A percentile compares a stretch with the other conserved stretches of the same genome.
Conservation (phyloP, 1,140 invertebrate species). For the Dendroctonus valens region DNA sequence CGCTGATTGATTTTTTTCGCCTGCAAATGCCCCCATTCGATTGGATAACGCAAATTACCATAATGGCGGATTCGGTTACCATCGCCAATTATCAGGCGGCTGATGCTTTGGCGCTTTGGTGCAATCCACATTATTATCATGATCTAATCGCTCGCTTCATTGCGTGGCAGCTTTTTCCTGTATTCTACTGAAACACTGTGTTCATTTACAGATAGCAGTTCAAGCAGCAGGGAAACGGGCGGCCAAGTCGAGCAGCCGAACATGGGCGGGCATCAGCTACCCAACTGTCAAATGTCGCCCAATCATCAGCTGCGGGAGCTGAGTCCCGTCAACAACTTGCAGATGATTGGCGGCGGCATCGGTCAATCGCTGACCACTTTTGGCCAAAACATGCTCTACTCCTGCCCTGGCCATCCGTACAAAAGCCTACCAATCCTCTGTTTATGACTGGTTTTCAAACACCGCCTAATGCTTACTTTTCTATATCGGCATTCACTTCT, state of each 20-base stretch:
- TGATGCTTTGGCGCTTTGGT: too few relatives aligned
- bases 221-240: slow-evolving; percentile 24
- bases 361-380: slow-evolving; percentile 39
- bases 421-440: slow-evolving; percentile 43
- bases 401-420: slow-evolving; percentile 37
- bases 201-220: slow-evolving; percentile 29
- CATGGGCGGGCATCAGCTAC: slow-evolving; percentile 32
- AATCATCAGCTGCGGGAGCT: slow-evolving; percentile 37
- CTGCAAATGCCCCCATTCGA: background rate
- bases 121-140: too few relatives aligned
- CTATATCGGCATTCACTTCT: too few relatives aligned
- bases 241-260: slow-evolving; percentile 38
- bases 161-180: background rate
- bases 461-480: too few relatives aligned
- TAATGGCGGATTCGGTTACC: too few relatives aligned
- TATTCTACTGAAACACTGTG: background rate
- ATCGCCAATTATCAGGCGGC: too few relatives aligned
- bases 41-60: background rate
- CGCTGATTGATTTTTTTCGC: slow-evolving; percentile 1
- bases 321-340: slow-evolving; percentile 36
- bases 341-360: slow-evolving; percentile 27
- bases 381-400: slow-evolving; percentile 42
- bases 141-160: too few relatives aligned
- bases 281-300: slow-evolving; percentile 40
- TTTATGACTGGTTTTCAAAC: slow-evolving; percentile 39